Evolutionary conservation across 2,797 vertebrate genomes (phyloP).

Genomic region (Crocidura indochinensis): DNA sequence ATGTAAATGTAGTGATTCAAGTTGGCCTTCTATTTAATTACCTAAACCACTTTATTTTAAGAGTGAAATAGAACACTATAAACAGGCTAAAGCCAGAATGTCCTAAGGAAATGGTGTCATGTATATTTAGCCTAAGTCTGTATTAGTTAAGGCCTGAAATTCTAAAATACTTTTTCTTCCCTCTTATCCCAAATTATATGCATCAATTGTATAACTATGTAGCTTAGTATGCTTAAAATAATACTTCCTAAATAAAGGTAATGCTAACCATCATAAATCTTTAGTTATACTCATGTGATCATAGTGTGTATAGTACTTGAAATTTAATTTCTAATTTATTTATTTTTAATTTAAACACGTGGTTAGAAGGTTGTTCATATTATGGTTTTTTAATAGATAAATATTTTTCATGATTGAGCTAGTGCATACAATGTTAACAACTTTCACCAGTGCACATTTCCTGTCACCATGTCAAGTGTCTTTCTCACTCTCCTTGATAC

Average conservation of each 20-base stretch:
- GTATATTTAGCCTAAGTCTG: background rate
- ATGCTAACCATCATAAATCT: background rate
- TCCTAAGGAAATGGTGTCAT: background rate
- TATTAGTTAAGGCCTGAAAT: slow-evolving; percentile 8
- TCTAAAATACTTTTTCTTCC: slow-evolving; percentile 14
- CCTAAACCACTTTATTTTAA: slow-evolving; percentile 12
- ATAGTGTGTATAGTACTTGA: background rate
- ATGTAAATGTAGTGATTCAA: slow-evolving; percentile 43
- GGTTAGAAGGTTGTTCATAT: no score
- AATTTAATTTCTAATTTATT: no score
- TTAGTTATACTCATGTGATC: background rate
- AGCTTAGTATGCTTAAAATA: background rate
- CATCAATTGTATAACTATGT: background rate
- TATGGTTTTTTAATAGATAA: no score
- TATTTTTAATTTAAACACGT: no score
- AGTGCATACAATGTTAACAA: no score
- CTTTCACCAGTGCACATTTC: no score
- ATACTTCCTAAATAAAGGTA: slow-evolving; percentile 5
- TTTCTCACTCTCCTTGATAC: no score
- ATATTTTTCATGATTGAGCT: no score
- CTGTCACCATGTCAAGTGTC: no score
- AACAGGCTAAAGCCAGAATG: background rate
- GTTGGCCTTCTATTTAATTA: background rate
- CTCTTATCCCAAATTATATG: background rate
- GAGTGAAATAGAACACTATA: background rate